Conservation (phyloP, 2,113 vertebrate genomes). For the Cricetomys ansorgei region DNA sequence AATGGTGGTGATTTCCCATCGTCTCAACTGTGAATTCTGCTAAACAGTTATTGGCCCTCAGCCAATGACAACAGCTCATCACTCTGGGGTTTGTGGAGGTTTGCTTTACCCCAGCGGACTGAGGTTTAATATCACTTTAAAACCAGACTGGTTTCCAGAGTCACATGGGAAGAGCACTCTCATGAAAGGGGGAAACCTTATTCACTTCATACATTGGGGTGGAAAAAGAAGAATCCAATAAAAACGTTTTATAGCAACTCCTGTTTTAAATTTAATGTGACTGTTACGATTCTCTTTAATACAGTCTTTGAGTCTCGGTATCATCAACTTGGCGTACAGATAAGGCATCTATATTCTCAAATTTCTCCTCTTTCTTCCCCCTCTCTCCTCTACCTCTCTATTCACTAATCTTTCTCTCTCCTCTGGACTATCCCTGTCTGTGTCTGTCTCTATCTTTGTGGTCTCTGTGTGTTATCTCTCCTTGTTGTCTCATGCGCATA, state of each 20-base stretch:
- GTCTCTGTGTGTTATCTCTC: no score
- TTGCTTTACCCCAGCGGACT: background rate
- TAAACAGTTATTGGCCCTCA: background rate
- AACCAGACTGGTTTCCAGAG: conserved; percentile 14
- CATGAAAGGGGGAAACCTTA: background rate
- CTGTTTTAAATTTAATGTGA: conserved; percentile 23
- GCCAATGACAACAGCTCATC: conserved; percentile 37
- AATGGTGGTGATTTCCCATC: background rate
- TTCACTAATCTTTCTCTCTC: no score
- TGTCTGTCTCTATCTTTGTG: no score
- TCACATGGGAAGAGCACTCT: background rate
- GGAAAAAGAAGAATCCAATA: conserved; percentile 7
- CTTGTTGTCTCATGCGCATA: no score
- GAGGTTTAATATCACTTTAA: conserved; percentile 5
- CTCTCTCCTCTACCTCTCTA: background rate
- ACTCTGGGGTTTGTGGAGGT: background rate
- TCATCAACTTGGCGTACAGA: conserved; percentile 24
- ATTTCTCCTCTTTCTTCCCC: background rate
- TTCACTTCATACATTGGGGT: conserved; percentile 29
- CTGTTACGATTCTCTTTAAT: background rate
- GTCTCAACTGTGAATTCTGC: conserved; percentile 1
- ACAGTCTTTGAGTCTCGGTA: conserved; percentile 17
- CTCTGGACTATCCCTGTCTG: no score
- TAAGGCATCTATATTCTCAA: background rate
- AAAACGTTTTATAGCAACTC: background rate